Percentiles rank a stretch among this genome's conserved stretches.
phyloP scores from a whole-genome alignment of 2,888 invertebrate genomes.

The Mythimna lalbum region DNA sequence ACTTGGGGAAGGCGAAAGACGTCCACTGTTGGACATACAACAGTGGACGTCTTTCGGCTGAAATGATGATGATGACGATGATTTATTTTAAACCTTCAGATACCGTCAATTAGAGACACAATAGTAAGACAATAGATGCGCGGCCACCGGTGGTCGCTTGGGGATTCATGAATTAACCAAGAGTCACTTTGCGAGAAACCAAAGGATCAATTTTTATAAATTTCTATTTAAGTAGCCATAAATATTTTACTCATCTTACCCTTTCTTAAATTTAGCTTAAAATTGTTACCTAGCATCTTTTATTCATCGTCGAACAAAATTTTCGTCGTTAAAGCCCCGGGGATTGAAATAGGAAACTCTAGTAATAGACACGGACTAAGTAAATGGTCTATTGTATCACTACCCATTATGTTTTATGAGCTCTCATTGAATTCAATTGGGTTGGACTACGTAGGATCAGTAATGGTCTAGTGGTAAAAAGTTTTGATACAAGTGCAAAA shows the following conservation, averaged over 20 bases:
- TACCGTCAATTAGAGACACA: too few relatives aligned
- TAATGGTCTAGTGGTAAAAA: too few relatives aligned
- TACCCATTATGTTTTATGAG: slow-evolving; percentile 30
- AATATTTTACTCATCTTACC: neutral
- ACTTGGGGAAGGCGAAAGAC: too few relatives aligned
- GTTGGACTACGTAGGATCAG: neutral
- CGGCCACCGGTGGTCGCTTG: too few relatives aligned
- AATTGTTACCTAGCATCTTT: slow-evolving; percentile 16
- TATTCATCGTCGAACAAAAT: slow-evolving; percentile 30
- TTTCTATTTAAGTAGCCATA: neutral
- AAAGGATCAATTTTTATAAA: neutral
- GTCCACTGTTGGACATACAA: too few relatives aligned
- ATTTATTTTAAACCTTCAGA: too few relatives aligned
- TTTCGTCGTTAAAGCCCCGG: slow-evolving; percentile 1
- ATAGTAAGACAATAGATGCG: too few relatives aligned
- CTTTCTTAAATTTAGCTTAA: slow-evolving; percentile 13
- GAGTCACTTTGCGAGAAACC: neutral
- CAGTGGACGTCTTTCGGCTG: too few relatives aligned
- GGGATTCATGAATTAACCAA: too few relatives aligned
- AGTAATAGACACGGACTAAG: slow-evolving; percentile 36
- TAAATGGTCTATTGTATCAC: slow-evolving; percentile 38
- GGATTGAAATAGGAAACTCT: slow-evolving; percentile 37
- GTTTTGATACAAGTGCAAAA: too few relatives aligned
- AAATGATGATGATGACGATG: too few relatives aligned
- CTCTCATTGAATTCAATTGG: slow-evolving; percentile 23